A percentile compares a stretch with the other conserved stretches of the same genome.
These are phyloP conservation scores for Notolabrus celidotus DNA, from an alignment of 2,797 vertebrate genomes.

Conservation along the genomic window DNA sequence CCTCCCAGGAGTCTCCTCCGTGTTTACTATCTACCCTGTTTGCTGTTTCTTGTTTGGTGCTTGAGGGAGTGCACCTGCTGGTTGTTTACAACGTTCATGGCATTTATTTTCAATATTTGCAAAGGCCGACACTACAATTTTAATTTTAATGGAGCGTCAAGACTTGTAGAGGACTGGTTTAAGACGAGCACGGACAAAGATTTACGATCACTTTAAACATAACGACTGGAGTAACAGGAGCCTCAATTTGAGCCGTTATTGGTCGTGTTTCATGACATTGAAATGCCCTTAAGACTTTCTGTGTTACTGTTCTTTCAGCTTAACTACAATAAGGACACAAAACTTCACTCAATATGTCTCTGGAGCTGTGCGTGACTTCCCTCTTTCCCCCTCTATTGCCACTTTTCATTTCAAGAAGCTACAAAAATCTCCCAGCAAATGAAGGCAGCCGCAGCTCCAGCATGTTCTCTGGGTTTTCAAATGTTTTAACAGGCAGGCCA, in stretches of 20 bases:
- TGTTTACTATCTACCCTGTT: neutral
- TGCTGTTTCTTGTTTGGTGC: neutral
- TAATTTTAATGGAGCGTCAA: no score
- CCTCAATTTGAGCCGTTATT: no score
- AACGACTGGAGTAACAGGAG: no score
- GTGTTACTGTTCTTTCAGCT: neutral
- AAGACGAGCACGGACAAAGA: no score
- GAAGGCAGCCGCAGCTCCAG: neutral
- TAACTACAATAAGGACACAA: neutral
- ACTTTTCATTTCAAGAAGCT: neutral
- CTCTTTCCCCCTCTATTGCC: neutral
- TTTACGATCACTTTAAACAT: no score
- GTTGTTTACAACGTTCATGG: neutral
- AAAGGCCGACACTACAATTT: no score
- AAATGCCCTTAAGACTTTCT: no score
- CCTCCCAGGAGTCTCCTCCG: neutral
- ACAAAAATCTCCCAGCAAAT: neutral
- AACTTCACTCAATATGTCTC: neutral
- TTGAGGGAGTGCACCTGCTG: neutral
- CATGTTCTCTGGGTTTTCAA: slow-evolving; percentile 11
- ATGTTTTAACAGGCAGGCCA: slow-evolving; percentile 33
- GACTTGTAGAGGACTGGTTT: no score
- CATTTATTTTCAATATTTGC: neutral
- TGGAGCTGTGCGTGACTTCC: neutral
- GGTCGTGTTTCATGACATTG: no score